Conservation (phyloP, 1,140 invertebrate species). For the Ips nitidus region DNA sequence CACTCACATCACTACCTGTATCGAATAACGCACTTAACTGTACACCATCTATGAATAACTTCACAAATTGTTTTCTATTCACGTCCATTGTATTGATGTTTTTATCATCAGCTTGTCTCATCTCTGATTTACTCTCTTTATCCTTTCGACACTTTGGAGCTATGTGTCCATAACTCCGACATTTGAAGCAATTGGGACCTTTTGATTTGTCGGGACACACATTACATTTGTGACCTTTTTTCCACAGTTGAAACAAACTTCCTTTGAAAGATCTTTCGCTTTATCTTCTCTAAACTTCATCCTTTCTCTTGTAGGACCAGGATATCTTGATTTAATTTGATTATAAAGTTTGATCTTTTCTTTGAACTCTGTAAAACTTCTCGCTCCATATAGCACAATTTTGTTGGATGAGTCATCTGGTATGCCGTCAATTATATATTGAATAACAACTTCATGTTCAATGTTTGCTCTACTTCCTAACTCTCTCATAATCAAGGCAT, state of each 20-base stretch:
- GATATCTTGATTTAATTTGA: background rate
- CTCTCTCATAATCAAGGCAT: constrained; percentile 41
- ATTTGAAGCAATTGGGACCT: constrained; percentile 16
- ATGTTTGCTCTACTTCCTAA: constrained; percentile 41
- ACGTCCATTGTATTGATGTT: background rate
- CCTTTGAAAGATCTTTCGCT: background rate
- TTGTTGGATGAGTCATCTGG: constrained; percentile 27
- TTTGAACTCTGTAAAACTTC: constrained; percentile 32
- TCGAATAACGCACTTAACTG: constrained; percentile 6
- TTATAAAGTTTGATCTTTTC: constrained; percentile 30
- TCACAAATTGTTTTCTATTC: constrained; percentile 3
- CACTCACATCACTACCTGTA: constrained; percentile 20
- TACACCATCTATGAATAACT: constrained; percentile 2
- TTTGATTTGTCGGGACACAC: constrained; percentile 7
- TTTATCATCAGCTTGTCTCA: background rate
- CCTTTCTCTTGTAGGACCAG: background rate
- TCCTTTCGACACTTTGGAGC: background rate
- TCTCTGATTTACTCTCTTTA: no score
- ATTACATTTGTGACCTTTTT: constrained; percentile 6
- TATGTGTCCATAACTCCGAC: constrained; percentile 17
- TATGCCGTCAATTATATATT: constrained; percentile 36
- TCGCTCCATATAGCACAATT: constrained; percentile 32
- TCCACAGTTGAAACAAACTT: constrained; percentile 10
- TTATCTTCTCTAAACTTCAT: background rate
- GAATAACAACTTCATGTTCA: constrained; percentile 30